Conservation (phyloP, 2,113 vertebrate genomes). For the Silurus glanis region DNA sequence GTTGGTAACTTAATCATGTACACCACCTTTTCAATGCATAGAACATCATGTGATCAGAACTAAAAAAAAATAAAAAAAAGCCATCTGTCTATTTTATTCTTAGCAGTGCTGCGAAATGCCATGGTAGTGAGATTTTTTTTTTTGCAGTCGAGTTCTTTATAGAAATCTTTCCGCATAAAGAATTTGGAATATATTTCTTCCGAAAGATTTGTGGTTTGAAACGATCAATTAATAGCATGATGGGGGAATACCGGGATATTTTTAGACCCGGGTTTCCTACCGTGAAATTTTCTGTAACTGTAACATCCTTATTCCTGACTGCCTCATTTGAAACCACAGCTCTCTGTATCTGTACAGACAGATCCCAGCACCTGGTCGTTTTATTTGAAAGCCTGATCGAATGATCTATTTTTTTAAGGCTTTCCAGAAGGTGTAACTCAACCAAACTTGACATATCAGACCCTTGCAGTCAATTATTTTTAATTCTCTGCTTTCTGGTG, state of each 20-base stretch:
- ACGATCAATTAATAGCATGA: neutral
- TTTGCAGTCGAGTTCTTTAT: neutral
- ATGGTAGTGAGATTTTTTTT: neutral
- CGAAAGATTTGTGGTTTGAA: no score
- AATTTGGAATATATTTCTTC: neutral
- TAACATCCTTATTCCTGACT: neutral
- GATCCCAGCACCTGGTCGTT: constrained; percentile 6
- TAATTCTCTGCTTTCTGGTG: constrained; percentile 11
- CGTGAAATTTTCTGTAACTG: neutral
- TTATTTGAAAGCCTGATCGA: neutral
- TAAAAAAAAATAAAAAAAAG: neutral
- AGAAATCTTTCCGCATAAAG: neutral
- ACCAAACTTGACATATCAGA: constrained; percentile 16
- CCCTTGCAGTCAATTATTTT: neutral
- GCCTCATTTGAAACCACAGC: neutral
- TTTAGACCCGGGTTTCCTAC: neutral
- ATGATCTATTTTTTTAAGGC: constrained; percentile 7
- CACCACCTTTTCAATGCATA: neutral
- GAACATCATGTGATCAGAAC: neutral
- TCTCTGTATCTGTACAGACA: neutral
- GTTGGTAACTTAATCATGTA: neutral
- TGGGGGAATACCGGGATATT: neutral
- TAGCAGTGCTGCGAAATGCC: neutral
- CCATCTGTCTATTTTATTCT: neutral
- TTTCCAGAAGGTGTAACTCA: constrained; percentile 9